Percentiles rank a stretch among this genome's conserved stretches.
phyloP scores from a whole-genome alignment of 1,140 invertebrate genomes.

The Lutraria rhynchaena region DNA sequence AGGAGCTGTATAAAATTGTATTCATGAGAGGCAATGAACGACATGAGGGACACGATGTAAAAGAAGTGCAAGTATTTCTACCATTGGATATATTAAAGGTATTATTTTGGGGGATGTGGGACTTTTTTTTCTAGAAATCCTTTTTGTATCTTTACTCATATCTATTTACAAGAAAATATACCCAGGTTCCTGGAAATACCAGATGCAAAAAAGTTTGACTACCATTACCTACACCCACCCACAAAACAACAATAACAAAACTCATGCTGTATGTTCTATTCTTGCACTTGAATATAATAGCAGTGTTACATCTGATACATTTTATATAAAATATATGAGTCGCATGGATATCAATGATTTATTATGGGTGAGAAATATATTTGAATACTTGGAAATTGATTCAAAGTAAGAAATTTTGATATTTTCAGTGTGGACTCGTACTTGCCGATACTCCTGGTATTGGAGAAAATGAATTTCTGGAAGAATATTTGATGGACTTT shows the following conservation, averaged over 20 bases:
- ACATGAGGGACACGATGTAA: slow-evolving; percentile 47
- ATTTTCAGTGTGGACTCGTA: slow-evolving; percentile 66
- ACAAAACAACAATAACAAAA: too few species aligned
- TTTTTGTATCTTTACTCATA: too few species aligned
- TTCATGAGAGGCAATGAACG: slow-evolving; percentile 50
- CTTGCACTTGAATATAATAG: too few species aligned
- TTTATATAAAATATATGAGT: not conserved
- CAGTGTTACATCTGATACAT: too few species aligned
- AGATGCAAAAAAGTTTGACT: too few species aligned
- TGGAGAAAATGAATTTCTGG: slow-evolving; percentile 71
- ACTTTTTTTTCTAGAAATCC: too few species aligned
- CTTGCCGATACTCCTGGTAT: slow-evolving; percentile 74
- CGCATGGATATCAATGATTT: not conserved
- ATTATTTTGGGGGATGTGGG: not conserved
- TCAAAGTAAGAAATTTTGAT: not conserved
- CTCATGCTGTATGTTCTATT: too few species aligned
- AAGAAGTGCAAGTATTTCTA: slow-evolving; percentile 60
- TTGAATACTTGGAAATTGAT: not conserved
- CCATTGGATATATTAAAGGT: slow-evolving; percentile 65
- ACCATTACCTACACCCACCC: too few species aligned
- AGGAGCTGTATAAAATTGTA: slow-evolving; percentile 16
- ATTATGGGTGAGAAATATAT: not conserved
- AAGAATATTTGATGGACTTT: slow-evolving; percentile 64
- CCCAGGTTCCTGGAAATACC: too few species aligned
- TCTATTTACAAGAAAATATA: too few species aligned